Conservation (phyloP, 2,888 invertebrate genomes). For the Ischnus inquisitorius region DNA sequence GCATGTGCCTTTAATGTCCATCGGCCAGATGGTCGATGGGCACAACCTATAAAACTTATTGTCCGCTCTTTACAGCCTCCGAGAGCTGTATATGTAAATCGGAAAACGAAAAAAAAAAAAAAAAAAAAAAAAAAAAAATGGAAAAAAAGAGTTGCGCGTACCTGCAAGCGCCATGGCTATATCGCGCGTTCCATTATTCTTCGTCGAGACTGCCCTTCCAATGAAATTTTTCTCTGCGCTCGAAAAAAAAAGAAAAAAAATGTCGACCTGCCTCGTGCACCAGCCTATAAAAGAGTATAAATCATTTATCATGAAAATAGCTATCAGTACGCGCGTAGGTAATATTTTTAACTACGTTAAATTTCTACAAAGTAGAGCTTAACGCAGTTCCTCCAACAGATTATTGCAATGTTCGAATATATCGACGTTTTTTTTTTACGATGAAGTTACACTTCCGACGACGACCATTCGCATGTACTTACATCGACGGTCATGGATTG, state of each 20-base stretch:
- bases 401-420: too few species aligned
- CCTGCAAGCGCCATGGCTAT: constrained; percentile 44
- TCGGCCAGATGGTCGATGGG: constrained; percentile 77
- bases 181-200: constrained; percentile 65
- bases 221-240: constrained; percentile 50
- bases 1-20: constrained; percentile 69
- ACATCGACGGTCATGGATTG: too few species aligned
- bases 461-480: too few species aligned
- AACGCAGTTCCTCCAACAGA: too few species aligned
- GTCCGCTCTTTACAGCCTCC: constrained; percentile 79
- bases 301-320: constrained; percentile 65
- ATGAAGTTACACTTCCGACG: too few species aligned
- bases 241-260: constrained; percentile 44
- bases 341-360: constrained; percentile 17
- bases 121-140: constrained; percentile 63
- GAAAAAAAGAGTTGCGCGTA: constrained; percentile 44
- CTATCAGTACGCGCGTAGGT: constrained; percentile 45
- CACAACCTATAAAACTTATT: constrained; percentile 80
- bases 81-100: constrained; percentile 79
- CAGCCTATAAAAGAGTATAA: constrained; percentile 61
- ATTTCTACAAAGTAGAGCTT: too few species aligned
- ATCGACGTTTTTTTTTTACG: too few species aligned
- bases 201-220: constrained; percentile 52
- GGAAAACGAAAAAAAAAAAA: constrained; percentile 70
- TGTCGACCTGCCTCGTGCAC: constrained; percentile 38